phyloP scores from a whole-genome alignment of 64 coral and sea anemone genomes.

The Anthopleura sola region DNA sequence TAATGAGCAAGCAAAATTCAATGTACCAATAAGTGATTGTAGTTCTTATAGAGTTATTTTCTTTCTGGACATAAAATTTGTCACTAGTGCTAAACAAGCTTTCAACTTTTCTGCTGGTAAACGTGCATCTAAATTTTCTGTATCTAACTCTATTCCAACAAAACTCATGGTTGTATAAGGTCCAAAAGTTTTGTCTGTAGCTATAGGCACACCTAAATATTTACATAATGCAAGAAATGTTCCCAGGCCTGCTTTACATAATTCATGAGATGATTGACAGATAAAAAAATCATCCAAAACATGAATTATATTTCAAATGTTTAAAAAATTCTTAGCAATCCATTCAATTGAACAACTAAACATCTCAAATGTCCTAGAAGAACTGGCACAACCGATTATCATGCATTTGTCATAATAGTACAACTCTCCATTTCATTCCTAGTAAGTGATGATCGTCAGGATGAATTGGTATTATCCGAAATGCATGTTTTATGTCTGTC shows the following conservation, averaged over 20 bases:
- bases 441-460: neutral
- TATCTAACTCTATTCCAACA: conserved; percentile 44
- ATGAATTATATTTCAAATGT: conserved; percentile 32
- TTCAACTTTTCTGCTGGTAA: conserved; percentile 13
- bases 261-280: neutral
- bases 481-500: conserved; percentile 10
- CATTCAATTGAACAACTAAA: conserved; percentile 32
- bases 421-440: conserved; percentile 4
- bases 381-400: conserved; percentile 37
- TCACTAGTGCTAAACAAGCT: neutral
- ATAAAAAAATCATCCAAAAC: conserved; percentile 35
- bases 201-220: conserved; percentile 53
- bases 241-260: neutral
- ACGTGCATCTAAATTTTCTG: neutral
- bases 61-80: conserved; percentile 6
- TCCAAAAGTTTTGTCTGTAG: conserved; percentile 29
- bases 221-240: conserved; percentile 10
- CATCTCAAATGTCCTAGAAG: conserved; percentile 27
- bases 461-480: conserved; percentile 17
- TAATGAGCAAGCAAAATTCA: conserved; percentile 61
- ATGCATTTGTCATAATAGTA: conserved; percentile 35
- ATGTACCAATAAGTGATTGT: conserved; percentile 37
- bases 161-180: neutral
- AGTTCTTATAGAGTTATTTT: conserved; percentile 40
- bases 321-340: conserved; percentile 27